Evolutionary conservation across 2,888 invertebrate species (phyloP), one percentile per base, ranked within the genome.

Genomic region (Saturnia pavonia): DNA sequence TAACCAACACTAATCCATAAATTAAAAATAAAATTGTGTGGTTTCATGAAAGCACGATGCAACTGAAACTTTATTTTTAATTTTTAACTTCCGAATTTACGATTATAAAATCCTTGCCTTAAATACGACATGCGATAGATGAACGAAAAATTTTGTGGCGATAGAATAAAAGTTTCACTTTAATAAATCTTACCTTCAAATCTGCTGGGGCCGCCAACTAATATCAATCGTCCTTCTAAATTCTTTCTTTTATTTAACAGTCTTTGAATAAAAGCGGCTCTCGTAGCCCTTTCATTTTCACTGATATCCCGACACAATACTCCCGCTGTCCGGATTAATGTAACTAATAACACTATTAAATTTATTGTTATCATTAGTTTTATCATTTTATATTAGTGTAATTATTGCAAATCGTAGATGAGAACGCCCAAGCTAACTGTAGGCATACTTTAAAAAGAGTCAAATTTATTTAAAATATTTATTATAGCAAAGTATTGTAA

Each of bases 201-300:
- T 80, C 95, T 95, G 69, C 91, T 95, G 27, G 94, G 85, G 8
- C 97, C 97, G 27, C 97, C 97, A 0, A 96, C 94, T 11, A 97
- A 91, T 77, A 96, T 96, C 25, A 97, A 85, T 72, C 95, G 96
- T 14, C 97, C 97, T 78, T 97, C 97, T 77, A 96, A 94, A 85
- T 96, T 95, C 83, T 96, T 96, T 73, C 96, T 90, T 72, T 96
- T 95, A 79, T 96, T 96, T 75, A 97, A 90, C 77, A 97, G 95
- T 78, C 95, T 96, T 80, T 95, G 96, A 22, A 97, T 94, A 73
- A 96, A 93, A 43, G 94, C 91, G 0, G 96, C 96, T 67, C 95
- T 86, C 1, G 81, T 74, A 2, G 85, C 80, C 72, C 94, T 88
- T 70, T 94, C 93, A 70, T 71, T 82, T 70, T 89, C 91, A 83